Evolutionary conservation across 1,140 invertebrate genomes (phyloP), one percentile per base, ranked within the genome.

Genomic region (Dolichoris vasculosae): DNA sequence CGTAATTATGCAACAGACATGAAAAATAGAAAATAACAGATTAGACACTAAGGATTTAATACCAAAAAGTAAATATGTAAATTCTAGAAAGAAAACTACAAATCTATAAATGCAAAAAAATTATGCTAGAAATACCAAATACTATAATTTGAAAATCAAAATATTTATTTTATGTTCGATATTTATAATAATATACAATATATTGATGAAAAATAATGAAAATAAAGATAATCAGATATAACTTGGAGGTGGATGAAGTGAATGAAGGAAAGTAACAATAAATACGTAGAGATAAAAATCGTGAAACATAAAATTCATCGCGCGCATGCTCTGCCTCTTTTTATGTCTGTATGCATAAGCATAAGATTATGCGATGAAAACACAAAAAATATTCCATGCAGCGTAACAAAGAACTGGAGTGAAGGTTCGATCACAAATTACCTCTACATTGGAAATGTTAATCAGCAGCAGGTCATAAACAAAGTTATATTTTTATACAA

Each of bases 201-300:
- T 71, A 63, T 73, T 51, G 83, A 85, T 85, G 83, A 30, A 38
- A 81, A 85, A 85, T 77, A 85, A 85, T 85, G 67, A 46, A 48
- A 75, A 71, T 75, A 80, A 71, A 73, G 83, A 85, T 85, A 85
- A 11, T 43, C 0, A 55, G 80, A 48, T 35, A 43, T 46, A n/a
- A 48, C 26, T 38, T 13, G 76, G 23, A 78, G 23, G 59, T 64
- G 32, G 6, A 59, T 32, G 51, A 38, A 6, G 46, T 48, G 30
- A 77, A 46, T 26, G 46, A 9, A 71, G 23, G 15, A 30, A 69
- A 15, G 46, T 46, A 84, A 84, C n/a, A 84, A 84, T 83, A 79
- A 40, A 43, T 46, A 51, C 63, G 23, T 35, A 38, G 7, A 78
- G 83, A 81, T 69, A 81, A 75, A 80, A 69, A 80, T 85, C 77